phyloP scores from a whole-genome alignment of 2,113 vertebrate species.

The Nannospalax galili region DNA sequence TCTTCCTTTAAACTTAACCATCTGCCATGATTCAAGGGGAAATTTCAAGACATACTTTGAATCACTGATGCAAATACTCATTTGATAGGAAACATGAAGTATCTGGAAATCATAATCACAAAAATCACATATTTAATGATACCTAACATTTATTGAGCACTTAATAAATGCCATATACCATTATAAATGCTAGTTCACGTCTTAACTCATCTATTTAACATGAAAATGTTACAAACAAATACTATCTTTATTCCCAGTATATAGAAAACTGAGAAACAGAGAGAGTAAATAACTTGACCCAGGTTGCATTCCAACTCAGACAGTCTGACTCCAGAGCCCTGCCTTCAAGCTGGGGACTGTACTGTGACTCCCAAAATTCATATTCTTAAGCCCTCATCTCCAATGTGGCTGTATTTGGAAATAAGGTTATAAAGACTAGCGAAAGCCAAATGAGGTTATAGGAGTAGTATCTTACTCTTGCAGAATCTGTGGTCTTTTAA shows the following conservation, averaged over 20 bases:
- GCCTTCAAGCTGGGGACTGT: neutral
- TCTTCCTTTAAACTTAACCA: slow-evolving; percentile 3
- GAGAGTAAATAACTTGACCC: neutral
- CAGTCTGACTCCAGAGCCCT: neutral
- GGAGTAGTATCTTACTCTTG: neutral
- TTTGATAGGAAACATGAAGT: slow-evolving; percentile 1
- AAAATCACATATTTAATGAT: neutral
- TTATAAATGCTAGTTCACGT: neutral
- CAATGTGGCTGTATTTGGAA: neutral
- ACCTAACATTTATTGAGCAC: neutral
- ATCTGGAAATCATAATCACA: neutral
- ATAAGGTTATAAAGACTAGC: neutral
- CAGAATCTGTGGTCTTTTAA: neutral
- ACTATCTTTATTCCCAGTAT: neutral
- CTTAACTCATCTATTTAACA: slow-evolving; percentile 28
- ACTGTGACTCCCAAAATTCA: neutral
- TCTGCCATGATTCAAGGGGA: neutral
- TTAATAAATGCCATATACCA: neutral
- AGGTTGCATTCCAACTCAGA: neutral
- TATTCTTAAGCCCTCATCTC: neutral
- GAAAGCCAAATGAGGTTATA: neutral
- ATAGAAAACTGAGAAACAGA: slow-evolving; percentile 37
- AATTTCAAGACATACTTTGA: neutral
- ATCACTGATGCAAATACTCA: neutral
- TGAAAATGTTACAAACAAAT: slow-evolving; percentile 11